Evolutionary conservation across 2,113 vertebrate species (phyloP), one percentile per base, ranked within the genome.

Genomic region (Trematomus loennbergii): DNA sequence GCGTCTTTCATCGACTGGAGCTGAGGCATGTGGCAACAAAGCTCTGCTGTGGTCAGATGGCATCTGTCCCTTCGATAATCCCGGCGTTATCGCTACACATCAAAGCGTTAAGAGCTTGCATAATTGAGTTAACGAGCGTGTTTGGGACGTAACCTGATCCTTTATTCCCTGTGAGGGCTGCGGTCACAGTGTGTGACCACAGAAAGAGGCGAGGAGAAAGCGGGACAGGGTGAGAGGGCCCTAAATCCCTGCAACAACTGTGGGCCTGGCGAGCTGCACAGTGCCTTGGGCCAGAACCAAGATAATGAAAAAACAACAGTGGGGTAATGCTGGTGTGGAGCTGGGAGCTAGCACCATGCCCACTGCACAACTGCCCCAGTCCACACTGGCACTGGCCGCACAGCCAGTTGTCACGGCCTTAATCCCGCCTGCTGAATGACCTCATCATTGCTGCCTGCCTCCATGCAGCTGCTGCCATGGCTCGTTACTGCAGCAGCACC

Each of bases 41-140:
- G 75, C 68, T 79, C 72, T 11, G 84, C 74, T 83, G 75, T 83
- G 91, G 84, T 92, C 85, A 70, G 60, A 80, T 46, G 90, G 86
- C 87, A 89, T 91, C 88, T 92, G 91, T 92, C 90, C 72, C 79
- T 33, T 78, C 81, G 65, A n/a, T 89, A 92, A 92, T 88, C 82
- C 89, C n/a, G 62, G 65, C 75, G 18, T 90, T 89, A 89, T 91
- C 76, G 45, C 87, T 16, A 11, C 75, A 85, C 88, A 84, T 94
- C 93, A 94, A 93, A 93, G 91, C 8, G 13, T 69, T 76, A 66
- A 55, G 48, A 64, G 75, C 83, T 88, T 86, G 83, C 80, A 88
- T 93, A 90, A 93, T 93, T 93, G 92, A 93, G 89, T 93, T 92
- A 91, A 90, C 86, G 85, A 92, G 88, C 84, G 90, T 82, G 82